phyloP scores from a whole-genome alignment of 2,888 invertebrate species.

The Calameuta idolon region DNA sequence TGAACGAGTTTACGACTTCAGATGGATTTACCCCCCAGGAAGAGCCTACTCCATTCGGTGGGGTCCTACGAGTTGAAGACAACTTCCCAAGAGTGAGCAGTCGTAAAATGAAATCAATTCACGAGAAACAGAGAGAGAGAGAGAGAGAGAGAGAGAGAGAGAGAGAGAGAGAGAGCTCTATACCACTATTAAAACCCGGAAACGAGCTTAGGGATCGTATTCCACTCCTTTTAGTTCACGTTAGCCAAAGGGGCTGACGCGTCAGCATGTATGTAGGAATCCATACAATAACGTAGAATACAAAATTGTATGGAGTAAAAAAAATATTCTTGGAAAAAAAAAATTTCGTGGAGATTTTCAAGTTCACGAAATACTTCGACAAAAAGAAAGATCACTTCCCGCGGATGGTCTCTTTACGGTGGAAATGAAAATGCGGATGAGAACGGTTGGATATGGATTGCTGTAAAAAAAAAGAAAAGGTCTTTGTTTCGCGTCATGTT shows the following conservation, averaged over 20 bases:
- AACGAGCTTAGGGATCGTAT: conserved; percentile 11
- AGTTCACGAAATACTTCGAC: background rate
- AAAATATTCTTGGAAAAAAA: background rate
- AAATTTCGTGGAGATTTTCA: conserved; percentile 9
- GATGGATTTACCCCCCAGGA: conserved; percentile 32
- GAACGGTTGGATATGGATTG: background rate
- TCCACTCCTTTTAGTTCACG: background rate
- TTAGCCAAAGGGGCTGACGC: background rate
- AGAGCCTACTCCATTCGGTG: conserved; percentile 3
- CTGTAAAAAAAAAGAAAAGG: background rate
- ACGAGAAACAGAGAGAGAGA: conserved; percentile 8
- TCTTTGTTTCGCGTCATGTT: background rate
- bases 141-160: too few species aligned
- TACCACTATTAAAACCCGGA: conserved; percentile 31
- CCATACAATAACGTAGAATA: background rate
- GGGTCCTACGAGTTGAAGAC: conserved; percentile 7
- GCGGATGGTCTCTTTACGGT: background rate
- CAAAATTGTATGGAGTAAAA: background rate
- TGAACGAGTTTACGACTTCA: conserved; percentile 34
- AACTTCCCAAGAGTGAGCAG: conserved; percentile 19
- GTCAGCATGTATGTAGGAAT: background rate
- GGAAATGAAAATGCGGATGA: background rate
- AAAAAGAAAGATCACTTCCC: conserved; percentile 18
- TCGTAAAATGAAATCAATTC: conserved; percentile 51
- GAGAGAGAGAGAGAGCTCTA: background rate